A percentile compares a stretch with the other conserved stretches of the same genome.
These are phyloP conservation scores for Eudiplozoon nipponicum DNA, from an alignment of 2,888 invertebrate species.

Conservation along the genomic window DNA sequence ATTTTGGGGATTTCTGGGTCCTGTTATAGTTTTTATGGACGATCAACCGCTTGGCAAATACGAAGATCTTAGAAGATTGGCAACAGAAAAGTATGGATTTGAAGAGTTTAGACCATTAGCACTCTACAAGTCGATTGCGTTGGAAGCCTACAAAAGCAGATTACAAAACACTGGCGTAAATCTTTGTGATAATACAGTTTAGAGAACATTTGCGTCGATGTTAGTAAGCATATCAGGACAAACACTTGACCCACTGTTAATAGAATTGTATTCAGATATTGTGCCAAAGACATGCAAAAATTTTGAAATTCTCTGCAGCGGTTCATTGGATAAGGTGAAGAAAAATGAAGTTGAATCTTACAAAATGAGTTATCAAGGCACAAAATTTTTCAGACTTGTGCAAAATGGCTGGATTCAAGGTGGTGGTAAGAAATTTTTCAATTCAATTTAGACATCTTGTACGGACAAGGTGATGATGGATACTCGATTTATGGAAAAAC, in stretches of 20 bases:
- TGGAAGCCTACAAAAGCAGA: constrained; percentile 24
- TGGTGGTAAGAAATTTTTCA: constrained; percentile 28
- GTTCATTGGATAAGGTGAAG: constrained; percentile 22
- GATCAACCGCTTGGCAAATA: constrained; percentile 22
- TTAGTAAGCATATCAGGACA: too few species aligned
- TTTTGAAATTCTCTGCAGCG: constrained; percentile 26
- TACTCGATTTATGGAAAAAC: constrained; percentile 25
- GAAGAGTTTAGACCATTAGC: constrained; percentile 23
- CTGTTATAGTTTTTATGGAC: constrained; percentile 23
- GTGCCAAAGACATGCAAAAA: constrained; percentile 62
- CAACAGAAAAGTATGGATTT: constrained; percentile 22
- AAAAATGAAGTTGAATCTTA: constrained; percentile 19
- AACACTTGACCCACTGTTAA: too few species aligned
- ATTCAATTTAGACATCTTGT: constrained; percentile 22
- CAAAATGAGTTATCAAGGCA: constrained; percentile 29
- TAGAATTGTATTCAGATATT: constrained; percentile 32
- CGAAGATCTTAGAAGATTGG: constrained; percentile 24
- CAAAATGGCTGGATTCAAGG: constrained; percentile 41
- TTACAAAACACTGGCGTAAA: too few species aligned
- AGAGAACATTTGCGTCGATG: too few species aligned
- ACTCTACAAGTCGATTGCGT: constrained; percentile 22
- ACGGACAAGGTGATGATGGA: constrained; percentile 26
- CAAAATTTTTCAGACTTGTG: constrained; percentile 36
- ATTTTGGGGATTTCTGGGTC: constrained; percentile 23
- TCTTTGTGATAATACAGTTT: too few species aligned